These are phyloP conservation scores for Heliconius ismenius DNA, from an alignment of 2,888 invertebrate species.

Conservation along the genomic window DNA sequence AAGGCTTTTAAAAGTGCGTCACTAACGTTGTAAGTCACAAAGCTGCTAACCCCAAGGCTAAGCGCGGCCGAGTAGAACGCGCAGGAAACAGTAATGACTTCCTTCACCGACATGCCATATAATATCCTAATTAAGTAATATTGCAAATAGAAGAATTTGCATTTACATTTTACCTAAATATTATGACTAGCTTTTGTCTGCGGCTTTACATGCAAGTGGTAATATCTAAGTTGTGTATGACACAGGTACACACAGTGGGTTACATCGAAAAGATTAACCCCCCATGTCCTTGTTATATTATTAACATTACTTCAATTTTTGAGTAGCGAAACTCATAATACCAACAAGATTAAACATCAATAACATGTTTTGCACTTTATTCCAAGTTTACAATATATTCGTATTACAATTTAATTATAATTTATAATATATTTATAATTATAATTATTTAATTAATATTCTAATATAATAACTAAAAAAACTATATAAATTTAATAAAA, in stretches of 20 bases:
- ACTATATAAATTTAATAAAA: neutral
- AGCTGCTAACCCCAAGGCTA: slow-evolving; percentile 27
- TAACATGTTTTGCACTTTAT: too few relatives aligned
- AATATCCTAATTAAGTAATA: slow-evolving; percentile 27
- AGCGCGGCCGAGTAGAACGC: slow-evolving; percentile 54
- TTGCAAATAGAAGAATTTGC: slow-evolving; percentile 3
- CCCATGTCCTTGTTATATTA: too few relatives aligned
- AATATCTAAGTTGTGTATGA: neutral
- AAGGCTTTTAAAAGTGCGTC: neutral
- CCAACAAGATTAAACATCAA: too few relatives aligned
- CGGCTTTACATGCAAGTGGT: neutral
- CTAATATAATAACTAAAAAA: neutral
- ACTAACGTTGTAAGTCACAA: neutral
- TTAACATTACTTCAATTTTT: too few relatives aligned
- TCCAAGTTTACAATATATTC: too few relatives aligned
- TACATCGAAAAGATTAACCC: too few relatives aligned
- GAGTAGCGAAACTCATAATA: too few relatives aligned
- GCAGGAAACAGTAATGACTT: slow-evolving; percentile 52
- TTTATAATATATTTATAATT: too few relatives aligned
- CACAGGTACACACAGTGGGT: too few relatives aligned
- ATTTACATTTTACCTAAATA: slow-evolving; percentile 13
- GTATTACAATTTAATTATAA: too few relatives aligned
- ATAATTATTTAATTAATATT: too few relatives aligned
- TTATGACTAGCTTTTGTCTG: slow-evolving; percentile 1
- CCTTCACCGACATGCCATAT: slow-evolving; percentile 35